Evolutionary conservation across 2,797 vertebrate genomes (phyloP).

Genomic region (Botia almorhae): DNA sequence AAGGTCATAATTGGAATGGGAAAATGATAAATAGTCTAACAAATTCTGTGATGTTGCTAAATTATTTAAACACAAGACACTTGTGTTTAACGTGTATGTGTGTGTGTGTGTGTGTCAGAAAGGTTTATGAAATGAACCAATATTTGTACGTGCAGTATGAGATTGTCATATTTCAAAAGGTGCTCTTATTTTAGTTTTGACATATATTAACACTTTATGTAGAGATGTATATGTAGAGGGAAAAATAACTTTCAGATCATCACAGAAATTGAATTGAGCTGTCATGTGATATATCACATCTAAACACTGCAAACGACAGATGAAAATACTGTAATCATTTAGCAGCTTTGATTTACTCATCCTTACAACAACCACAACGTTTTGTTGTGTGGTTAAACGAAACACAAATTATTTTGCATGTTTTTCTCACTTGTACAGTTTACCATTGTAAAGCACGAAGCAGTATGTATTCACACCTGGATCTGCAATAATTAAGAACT

Average conservation of each 20-base stretch:
- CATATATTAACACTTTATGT: conserved; percentile 51
- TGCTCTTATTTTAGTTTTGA: conserved; percentile 73
- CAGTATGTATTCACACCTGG: conserved; percentile 36
- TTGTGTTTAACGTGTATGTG: conserved; percentile 45
- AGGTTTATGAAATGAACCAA: conserved; percentile 28
- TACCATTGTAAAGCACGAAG: conserved; percentile 20
- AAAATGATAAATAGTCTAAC: conserved; percentile 47
- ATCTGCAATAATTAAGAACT: conserved; percentile 54
- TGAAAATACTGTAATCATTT: too few relatives aligned
- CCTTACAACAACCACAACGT: too few relatives aligned
- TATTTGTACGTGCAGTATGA: conserved; percentile 41
- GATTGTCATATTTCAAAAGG: conserved; percentile 65
- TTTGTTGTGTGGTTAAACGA: neutral
- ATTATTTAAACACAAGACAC: conserved; percentile 66
- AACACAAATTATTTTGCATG: conserved; percentile 9
- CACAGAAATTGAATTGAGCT: neutral
- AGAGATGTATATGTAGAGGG: neutral
- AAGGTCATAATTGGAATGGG: conserved; percentile 41
- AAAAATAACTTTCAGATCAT: neutral
- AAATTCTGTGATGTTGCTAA: conserved; percentile 68
- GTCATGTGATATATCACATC: conserved; percentile 8
- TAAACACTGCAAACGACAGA: conserved; percentile 5
- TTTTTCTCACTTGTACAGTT: neutral
- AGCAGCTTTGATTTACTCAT: too few relatives aligned
- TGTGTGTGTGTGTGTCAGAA: neutral